Evolutionary conservation across 1,140 invertebrate species (phyloP).

Genomic region (Listronotus oregonensis): DNA sequence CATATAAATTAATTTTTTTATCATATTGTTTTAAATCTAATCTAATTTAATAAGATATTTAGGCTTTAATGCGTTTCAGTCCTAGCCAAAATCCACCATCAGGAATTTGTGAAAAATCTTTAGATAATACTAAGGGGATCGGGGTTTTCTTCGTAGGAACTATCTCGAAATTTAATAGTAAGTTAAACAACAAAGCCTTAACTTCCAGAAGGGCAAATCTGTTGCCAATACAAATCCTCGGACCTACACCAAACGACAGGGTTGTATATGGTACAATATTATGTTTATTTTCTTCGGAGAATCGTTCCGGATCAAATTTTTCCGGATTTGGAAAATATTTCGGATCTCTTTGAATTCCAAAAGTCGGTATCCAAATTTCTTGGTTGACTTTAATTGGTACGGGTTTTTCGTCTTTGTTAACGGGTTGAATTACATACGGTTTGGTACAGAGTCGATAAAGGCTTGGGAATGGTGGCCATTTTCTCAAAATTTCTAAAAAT

Average conservation of each 20-base stretch:
- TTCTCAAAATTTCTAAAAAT: no score
- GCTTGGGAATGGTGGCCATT: no score
- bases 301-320: conserved; percentile 58
- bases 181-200: conserved; percentile 49
- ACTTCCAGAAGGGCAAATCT: conserved; percentile 44
- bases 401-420: conserved; percentile 11
- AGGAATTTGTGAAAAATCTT: conserved; percentile 6
- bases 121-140: conserved; percentile 43
- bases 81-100: no score
- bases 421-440: conserved; percentile 53
- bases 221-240: conserved; percentile 52
- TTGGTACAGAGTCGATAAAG: no score
- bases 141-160: conserved; percentile 39
- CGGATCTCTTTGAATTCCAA: conserved; percentile 60
- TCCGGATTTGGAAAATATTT: conserved; percentile 58
- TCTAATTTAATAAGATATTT: no score
- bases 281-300: conserved; percentile 51
- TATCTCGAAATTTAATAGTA: conserved; percentile 45
- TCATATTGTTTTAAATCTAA: no score
- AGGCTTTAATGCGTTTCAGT: no score
- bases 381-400: conserved; percentile 17
- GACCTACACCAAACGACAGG: conserved; percentile 63
- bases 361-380: conserved; percentile 57
- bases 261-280: conserved; percentile 54
- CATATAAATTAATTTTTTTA: no score